Conservation (phyloP, 2,888 invertebrate species). For the Zygothrica quintamaculata region DNA sequence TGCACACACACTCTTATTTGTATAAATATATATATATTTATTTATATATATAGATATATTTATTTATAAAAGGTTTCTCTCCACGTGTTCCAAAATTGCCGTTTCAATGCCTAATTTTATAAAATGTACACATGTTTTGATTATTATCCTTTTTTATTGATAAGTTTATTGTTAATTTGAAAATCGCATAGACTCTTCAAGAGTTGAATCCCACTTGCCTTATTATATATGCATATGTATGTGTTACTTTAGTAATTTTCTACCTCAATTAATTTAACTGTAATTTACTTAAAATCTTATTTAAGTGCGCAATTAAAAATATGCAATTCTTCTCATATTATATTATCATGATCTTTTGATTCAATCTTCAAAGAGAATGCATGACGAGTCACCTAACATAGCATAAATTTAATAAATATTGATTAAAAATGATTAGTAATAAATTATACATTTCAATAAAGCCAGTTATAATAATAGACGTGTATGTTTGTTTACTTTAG, state of each 20-base stretch:
- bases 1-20: not conserved
- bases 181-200: slow-evolving; percentile 65
- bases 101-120: slow-evolving; percentile 26
- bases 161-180: slow-evolving; percentile 69
- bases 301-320: slow-evolving; percentile 59
- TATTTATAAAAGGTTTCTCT: slow-evolving; percentile 41
- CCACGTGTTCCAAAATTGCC: slow-evolving; percentile 26
- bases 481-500: slow-evolving; percentile 15
- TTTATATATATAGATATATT: not conserved
- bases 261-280: slow-evolving; percentile 76
- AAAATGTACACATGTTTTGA: slow-evolving; percentile 54
- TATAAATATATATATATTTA: not conserved
- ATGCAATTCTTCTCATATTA: slow-evolving; percentile 36
- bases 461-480: slow-evolving; percentile 34
- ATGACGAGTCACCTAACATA: slow-evolving; percentile 60
- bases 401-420: slow-evolving; percentile 44
- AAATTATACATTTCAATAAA: slow-evolving; percentile 52
- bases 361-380: slow-evolving; percentile 27
- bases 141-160: slow-evolving; percentile 44
- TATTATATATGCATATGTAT: slow-evolving; percentile 64
- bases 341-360: slow-evolving; percentile 29
- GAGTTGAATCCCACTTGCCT: slow-evolving; percentile 73
- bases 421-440: slow-evolving; percentile 48
- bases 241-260: slow-evolving; percentile 80
- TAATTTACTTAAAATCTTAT: slow-evolving; percentile 66